Percentiles rank a stretch among this genome's conserved stretches.
phyloP scores from a whole-genome alignment of 2,113 vertebrate genomes.

The Zosterops japonicus region DNA sequence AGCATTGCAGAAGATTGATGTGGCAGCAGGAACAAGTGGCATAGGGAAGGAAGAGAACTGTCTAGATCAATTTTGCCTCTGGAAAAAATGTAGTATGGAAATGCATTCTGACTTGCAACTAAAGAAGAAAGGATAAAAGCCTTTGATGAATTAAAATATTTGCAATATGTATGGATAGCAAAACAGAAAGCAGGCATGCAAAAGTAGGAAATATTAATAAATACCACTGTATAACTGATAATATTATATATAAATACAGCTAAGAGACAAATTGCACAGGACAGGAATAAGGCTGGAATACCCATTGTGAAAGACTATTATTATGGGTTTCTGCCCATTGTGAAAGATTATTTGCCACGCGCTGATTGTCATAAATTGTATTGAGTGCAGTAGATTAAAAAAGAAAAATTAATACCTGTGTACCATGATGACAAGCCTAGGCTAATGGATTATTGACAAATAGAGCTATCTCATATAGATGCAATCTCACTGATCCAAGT shows the following conservation, averaged over 20 bases:
- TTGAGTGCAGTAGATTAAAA: background rate
- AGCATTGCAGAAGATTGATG: slow-evolving; percentile 20
- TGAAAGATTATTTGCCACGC: background rate
- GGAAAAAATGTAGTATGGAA: background rate
- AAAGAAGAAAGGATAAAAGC: background rate
- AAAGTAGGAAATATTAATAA: background rate
- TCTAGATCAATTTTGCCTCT: slow-evolving; percentile 1
- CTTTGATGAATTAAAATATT: background rate
- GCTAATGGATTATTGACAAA: background rate
- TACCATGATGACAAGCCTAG: background rate
- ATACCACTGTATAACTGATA: background rate
- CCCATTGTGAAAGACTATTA: background rate
- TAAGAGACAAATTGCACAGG: background rate
- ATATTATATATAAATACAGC: background rate
- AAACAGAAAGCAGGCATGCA: background rate
- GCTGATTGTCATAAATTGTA: background rate
- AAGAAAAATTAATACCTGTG: background rate
- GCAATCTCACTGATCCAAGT: background rate
- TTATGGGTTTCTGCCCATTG: background rate
- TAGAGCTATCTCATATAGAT: background rate
- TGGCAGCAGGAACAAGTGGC: slow-evolving; percentile 24
- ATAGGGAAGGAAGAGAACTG: background rate
- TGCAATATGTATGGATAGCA: background rate
- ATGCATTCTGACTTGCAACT: background rate
- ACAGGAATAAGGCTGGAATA: background rate